A percentile compares a stretch with the other conserved stretches of the same genome.
Evolutionary conservation across 2,797 vertebrate genomes (phyloP).

Genomic region (Sebastes kiyomatsui): DNA sequence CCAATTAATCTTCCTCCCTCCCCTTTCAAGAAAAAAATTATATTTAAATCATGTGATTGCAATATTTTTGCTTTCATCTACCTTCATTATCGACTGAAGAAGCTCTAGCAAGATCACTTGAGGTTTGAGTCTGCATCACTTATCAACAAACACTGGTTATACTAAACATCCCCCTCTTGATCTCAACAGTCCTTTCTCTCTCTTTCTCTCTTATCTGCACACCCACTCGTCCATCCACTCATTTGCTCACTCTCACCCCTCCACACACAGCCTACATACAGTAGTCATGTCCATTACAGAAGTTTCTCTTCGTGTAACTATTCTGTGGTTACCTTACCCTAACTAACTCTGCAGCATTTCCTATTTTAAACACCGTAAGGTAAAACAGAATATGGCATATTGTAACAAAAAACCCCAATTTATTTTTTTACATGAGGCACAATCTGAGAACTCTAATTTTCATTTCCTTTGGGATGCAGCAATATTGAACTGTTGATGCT

Average conservation of each 20-base stretch:
- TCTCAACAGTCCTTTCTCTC: neutral
- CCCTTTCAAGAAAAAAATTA: neutral
- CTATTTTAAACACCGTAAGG: constrained; percentile 24
- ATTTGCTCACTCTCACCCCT: constrained; percentile 10
- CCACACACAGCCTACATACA: constrained; percentile 32
- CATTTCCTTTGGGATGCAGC: constrained; percentile 52
- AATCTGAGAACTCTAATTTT: constrained; percentile 47
- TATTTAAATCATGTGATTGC: constrained; percentile 27
- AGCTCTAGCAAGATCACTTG: constrained; percentile 5
- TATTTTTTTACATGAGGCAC: constrained; percentile 38
- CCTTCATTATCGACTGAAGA: constrained; percentile 8
- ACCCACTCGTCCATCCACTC: constrained; percentile 27
- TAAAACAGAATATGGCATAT: constrained; percentile 40
- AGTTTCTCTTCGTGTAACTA: constrained; percentile 25
- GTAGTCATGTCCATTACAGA: constrained; percentile 20
- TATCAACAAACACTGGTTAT: neutral
- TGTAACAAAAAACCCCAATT: constrained; percentile 28
- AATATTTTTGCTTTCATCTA: constrained; percentile 45
- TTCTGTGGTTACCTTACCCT: constrained; percentile 11
- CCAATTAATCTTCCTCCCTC: constrained; percentile 32
- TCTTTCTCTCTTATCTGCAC: neutral
- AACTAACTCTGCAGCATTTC: constrained; percentile 48
- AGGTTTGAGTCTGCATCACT: constrained; percentile 19
- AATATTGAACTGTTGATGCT: constrained; percentile 25
- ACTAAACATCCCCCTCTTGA: constrained; percentile 15